phyloP scores from a whole-genome alignment of 2,797 vertebrate genomes.

The Triplophysa yarkandensis region DNA sequence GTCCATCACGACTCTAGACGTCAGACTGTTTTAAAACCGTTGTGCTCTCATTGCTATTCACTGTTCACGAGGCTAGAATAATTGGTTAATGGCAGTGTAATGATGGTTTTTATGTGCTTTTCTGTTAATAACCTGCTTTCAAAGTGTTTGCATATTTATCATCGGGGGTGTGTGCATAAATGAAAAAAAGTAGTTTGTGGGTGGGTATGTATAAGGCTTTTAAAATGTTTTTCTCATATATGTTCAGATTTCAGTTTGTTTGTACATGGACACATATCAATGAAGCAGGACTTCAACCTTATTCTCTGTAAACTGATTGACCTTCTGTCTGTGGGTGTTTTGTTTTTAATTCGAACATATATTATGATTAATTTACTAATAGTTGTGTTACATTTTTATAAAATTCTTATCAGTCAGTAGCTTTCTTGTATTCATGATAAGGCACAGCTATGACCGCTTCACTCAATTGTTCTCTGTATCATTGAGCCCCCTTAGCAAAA shows the following conservation, averaged over 20 bases:
- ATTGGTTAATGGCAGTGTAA: slow-evolving; percentile 47
- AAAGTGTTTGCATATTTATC: slow-evolving; percentile 27
- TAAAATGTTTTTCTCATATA: neutral
- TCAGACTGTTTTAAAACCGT: slow-evolving; percentile 16
- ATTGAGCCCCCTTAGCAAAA: too few relatives aligned
- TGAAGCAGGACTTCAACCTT: too few relatives aligned
- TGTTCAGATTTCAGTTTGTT: slow-evolving; percentile 8
- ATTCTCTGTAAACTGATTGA: too few relatives aligned
- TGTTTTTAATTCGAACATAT: neutral
- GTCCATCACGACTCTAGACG: neutral
- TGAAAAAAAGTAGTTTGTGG: neutral
- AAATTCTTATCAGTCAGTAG: too few relatives aligned
- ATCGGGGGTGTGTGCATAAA: slow-evolving; percentile 2
- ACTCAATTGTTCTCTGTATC: too few relatives aligned
- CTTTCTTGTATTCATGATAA: too few relatives aligned
- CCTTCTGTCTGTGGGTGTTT: slow-evolving; percentile 30
- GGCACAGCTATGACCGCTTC: too few relatives aligned
- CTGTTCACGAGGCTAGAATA: slow-evolving; percentile 14
- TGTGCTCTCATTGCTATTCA: neutral
- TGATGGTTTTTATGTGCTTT: slow-evolving; percentile 8
- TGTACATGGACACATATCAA: neutral
- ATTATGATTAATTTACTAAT: too few relatives aligned
- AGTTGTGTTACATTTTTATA: too few relatives aligned
- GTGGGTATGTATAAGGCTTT: neutral
- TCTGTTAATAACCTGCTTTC: slow-evolving; percentile 19